phyloP scores from a whole-genome alignment of 1,140 invertebrate species.

The Solen grandis region DNA sequence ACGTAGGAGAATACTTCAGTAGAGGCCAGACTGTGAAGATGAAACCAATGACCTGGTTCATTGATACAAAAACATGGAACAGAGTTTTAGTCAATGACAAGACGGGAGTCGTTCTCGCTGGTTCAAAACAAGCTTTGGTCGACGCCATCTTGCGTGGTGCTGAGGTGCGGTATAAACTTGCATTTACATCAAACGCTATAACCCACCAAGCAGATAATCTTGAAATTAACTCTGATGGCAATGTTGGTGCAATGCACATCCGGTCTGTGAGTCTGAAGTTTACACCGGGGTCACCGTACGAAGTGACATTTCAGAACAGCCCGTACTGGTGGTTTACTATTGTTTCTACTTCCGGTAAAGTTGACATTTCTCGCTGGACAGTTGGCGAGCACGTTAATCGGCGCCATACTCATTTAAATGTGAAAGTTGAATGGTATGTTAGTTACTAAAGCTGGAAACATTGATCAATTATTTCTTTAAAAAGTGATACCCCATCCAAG shows the following conservation, averaged over 20 bases:
- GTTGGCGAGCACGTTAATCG: conserved; percentile 53
- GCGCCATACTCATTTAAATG: conserved; percentile 41
- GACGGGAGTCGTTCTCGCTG: conserved; percentile 22
- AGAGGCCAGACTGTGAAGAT: conserved; percentile 41
- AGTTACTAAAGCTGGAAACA: too few relatives aligned
- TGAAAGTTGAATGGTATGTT: conserved; percentile 53
- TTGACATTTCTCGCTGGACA: conserved; percentile 53
- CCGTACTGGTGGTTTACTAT: conserved; percentile 56
- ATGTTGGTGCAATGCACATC: conserved; percentile 53
- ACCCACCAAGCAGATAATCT: conserved; percentile 48
- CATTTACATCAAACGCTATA: conserved; percentile 43
- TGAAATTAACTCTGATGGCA: conserved; percentile 47
- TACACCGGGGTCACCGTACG: conserved; percentile 32
- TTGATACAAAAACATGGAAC: conserved; percentile 51
- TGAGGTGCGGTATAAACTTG: conserved; percentile 44
- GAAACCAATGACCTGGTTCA: conserved; percentile 54
- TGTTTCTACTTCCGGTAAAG: conserved; percentile 52
- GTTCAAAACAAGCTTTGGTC: conserved; percentile 34
- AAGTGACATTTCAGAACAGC: conserved; percentile 52
- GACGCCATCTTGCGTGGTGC: conserved; percentile 49
- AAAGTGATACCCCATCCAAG: too few relatives aligned
- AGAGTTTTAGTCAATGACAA: conserved; percentile 44
- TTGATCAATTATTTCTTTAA: too few relatives aligned
- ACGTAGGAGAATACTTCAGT: conserved; percentile 51
- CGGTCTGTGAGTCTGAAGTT: conserved; percentile 49